Conservation (phyloP, 2,888 invertebrate species). For the Leistus spinibarbis region DNA sequence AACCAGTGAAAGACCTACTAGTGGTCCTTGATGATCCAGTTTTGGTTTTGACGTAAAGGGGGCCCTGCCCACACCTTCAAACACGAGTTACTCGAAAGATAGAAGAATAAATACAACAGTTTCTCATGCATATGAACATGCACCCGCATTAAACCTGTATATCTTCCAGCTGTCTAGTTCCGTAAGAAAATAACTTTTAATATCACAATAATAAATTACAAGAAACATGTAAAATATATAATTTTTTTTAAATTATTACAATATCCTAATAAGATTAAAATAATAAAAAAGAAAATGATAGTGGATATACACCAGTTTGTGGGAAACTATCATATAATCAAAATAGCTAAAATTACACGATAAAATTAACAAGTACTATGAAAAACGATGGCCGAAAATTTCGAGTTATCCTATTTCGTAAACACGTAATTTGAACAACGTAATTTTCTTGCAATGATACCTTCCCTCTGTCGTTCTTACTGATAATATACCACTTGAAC, state of each 20-base stretch:
- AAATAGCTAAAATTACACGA: no score
- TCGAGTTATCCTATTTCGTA: no score
- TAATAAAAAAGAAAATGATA: no score
- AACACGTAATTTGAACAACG: no score
- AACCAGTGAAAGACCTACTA: constrained; percentile 13
- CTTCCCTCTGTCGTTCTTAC: neutral
- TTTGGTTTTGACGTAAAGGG: constrained; percentile 9
- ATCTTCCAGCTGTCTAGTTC: neutral
- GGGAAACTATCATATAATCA: no score
- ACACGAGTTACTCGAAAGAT: neutral
- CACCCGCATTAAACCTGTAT: neutral
- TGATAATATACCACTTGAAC: neutral
- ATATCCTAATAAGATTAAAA: no score
- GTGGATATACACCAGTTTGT: no score
- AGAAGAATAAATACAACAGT: neutral
- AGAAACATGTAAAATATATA: neutral
- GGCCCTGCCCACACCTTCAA: neutral
- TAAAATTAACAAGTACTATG: no score
- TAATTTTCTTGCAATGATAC: neutral
- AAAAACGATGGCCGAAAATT: no score
- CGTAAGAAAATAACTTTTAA: neutral
- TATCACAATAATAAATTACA: neutral
- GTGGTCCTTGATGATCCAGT: constrained; percentile 14
- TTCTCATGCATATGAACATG: neutral
- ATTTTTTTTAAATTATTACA: no score